Evolutionary conservation across 2,888 invertebrate species (phyloP).

Genomic region (Syritta pipiens): DNA sequence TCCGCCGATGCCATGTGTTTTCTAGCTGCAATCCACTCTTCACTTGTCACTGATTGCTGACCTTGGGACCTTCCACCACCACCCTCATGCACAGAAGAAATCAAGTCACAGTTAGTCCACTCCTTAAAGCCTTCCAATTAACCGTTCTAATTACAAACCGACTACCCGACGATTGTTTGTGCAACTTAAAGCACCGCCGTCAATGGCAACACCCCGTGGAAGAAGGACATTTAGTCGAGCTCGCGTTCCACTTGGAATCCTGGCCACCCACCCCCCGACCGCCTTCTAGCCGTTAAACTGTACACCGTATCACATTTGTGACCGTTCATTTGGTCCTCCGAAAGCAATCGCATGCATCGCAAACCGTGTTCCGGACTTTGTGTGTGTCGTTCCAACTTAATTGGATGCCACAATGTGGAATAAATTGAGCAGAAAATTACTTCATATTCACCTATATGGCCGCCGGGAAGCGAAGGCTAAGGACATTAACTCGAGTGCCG

Average conservation of each 20-base stretch:
- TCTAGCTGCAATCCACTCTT: too few species aligned
- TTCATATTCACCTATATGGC: slow-evolving; percentile 73
- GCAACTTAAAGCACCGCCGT: background rate
- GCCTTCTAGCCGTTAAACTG: slow-evolving; percentile 60
- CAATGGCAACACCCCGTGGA: background rate
- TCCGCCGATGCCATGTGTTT: too few species aligned
- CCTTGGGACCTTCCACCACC: too few species aligned
- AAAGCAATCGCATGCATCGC: slow-evolving; percentile 65
- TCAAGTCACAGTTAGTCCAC: background rate
- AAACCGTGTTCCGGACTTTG: slow-evolving; percentile 49
- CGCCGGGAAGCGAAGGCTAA: slow-evolving; percentile 45
- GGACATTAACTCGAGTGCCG: slow-evolving; percentile 67
- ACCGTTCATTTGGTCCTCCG: slow-evolving; percentile 68
- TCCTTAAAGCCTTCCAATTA: background rate
- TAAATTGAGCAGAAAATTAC: slow-evolving; percentile 80
- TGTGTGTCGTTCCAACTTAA: slow-evolving; percentile 76
- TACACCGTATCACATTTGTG: slow-evolving; percentile 70
- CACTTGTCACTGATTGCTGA: too few species aligned
- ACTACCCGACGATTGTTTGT: too few species aligned
- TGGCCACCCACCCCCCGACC: slow-evolving; percentile 17
- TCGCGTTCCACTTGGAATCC: slow-evolving; percentile 48
- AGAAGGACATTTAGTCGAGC: background rate
- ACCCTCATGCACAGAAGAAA: too few species aligned
- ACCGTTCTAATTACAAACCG: background rate
- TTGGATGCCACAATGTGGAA: slow-evolving; percentile 79